phyloP scores from a whole-genome alignment of 2,888 invertebrate genomes.

The Pediacus dermestoides region DNA sequence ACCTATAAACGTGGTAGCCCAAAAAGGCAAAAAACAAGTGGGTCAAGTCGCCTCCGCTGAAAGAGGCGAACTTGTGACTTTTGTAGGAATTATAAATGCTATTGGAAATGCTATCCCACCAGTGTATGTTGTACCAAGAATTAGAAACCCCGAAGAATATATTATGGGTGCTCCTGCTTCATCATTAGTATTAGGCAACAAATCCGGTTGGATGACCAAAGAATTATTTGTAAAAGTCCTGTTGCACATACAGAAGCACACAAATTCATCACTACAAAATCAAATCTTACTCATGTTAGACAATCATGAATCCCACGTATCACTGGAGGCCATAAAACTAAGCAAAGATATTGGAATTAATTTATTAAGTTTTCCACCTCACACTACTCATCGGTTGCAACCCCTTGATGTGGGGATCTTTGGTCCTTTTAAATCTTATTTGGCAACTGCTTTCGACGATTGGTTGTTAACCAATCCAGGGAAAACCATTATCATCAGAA shows the following conservation, averaged over 20 bases:
- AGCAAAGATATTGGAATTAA: slow-evolving; percentile 37
- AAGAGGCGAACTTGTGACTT: slow-evolving; percentile 22
- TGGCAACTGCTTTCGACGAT: slow-evolving; percentile 22
- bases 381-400: slow-evolving; percentile 38
- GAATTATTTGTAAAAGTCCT: slow-evolving; percentile 17
- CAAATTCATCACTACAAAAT: slow-evolving; percentile 8
- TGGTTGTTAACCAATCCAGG: slow-evolving; percentile 34
- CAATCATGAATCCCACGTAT: slow-evolving; percentile 18
- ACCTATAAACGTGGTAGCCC: slow-evolving; percentile 16
- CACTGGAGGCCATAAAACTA: slow-evolving; percentile 22
- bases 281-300: slow-evolving; percentile 15
- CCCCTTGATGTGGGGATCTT: slow-evolving; percentile 34
- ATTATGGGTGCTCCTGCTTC: slow-evolving; percentile 20
- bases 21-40: slow-evolving; percentile 19
- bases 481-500: slow-evolving; percentile 25
- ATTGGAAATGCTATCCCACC: slow-evolving; percentile 21
- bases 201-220: slow-evolving; percentile 25
- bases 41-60: slow-evolving; percentile 20
- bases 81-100: slow-evolving; percentile 24
- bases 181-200: slow-evolving; percentile 18
- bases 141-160: slow-evolving; percentile 21
- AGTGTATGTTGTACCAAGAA: slow-evolving; percentile 23
- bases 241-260: slow-evolving; percentile 15
- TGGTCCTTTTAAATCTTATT: slow-evolving; percentile 35
- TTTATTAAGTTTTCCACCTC: slow-evolving; percentile 38